A percentile compares a stretch with the other conserved stretches of the same genome.
phyloP scores from a whole-genome alignment of 37 sponge, comb jelly and placozoan genomes.

The Chondrilla cf. caribensis region DNA sequence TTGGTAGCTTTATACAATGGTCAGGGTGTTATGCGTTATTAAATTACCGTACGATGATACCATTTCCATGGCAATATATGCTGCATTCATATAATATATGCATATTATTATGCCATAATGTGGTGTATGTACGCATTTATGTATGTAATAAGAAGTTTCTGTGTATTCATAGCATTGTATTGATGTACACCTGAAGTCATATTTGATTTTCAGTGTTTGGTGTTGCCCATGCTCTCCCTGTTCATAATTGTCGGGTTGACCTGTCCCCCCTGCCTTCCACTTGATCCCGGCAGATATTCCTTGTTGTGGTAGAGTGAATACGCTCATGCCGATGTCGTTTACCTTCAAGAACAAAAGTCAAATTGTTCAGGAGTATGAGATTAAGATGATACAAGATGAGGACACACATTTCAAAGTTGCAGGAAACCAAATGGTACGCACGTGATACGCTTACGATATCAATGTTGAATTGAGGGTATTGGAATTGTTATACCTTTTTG shows the following conservation, averaged over 20 bases:
- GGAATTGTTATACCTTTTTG: not conserved
- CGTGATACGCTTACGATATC: not conserved
- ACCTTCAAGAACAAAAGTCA: conserved; percentile 60
- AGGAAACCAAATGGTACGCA: conserved; percentile 69
- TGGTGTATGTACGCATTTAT: not conserved
- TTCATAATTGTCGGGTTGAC: not conserved
- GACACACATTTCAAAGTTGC: conserved; percentile 69
- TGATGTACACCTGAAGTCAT: not conserved
- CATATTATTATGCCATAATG: no score
- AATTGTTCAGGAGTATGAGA: conserved; percentile 87
- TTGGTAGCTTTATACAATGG: no score
- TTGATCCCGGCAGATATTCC: conserved; percentile 6
- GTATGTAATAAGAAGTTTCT: not conserved
- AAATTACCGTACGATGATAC: no score
- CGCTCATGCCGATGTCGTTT: conserved; percentile 31
- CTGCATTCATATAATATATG: no score
- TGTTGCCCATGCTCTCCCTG: conserved; percentile 11
- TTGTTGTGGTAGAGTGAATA: not conserved
- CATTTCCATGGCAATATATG: no score
- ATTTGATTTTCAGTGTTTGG: not conserved
- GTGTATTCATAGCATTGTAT: not conserved
- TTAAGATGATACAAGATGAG: conserved; percentile 58
- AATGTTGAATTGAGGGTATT: not conserved
- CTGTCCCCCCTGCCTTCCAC: not conserved
- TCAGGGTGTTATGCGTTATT: no score